Evolutionary conservation across 2,888 invertebrate species (phyloP).

Genomic region (Caenorhabditis afra): DNA sequence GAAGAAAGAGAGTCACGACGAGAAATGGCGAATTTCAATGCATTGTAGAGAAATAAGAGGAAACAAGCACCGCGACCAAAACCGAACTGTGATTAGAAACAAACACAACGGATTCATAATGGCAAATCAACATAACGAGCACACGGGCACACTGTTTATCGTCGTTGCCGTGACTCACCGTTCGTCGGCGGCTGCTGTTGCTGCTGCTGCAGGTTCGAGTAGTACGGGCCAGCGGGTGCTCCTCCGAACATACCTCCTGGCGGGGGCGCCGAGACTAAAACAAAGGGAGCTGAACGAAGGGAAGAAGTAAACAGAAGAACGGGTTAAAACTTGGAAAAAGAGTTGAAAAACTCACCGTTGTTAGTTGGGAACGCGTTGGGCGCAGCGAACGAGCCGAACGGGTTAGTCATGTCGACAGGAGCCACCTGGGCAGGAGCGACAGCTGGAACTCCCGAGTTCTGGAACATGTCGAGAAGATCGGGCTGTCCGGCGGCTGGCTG

Average conservation of each 20-base stretch:
- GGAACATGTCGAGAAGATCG: conserved; percentile 57
- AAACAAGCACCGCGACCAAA: background rate
- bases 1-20: conserved; percentile 18
- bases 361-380: conserved; percentile 15
- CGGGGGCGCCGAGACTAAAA: conserved; percentile 28
- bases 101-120: conserved; percentile 9
- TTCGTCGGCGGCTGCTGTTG: conserved; percentile 21
- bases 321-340: background rate
- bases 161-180: conserved; percentile 30
- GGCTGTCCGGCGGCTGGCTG: conserved; percentile 28
- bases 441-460: conserved; percentile 33
- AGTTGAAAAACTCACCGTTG: conserved; percentile 29
- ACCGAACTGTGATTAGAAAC: background rate
- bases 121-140: background rate
- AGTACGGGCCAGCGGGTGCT: conserved; percentile 27
- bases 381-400: conserved; percentile 57
- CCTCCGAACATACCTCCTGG: conserved; percentile 27
- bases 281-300: conserved; percentile 19
- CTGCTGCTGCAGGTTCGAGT: conserved; percentile 30
- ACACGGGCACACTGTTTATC: background rate
- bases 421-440: conserved; percentile 16
- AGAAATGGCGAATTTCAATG: background rate
- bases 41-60: background rate
- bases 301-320: conserved; percentile 8
- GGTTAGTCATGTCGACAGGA: conserved; percentile 68